phyloP scores from a whole-genome alignment of 2,113 vertebrate species.

The Phaetusa simplex region DNA sequence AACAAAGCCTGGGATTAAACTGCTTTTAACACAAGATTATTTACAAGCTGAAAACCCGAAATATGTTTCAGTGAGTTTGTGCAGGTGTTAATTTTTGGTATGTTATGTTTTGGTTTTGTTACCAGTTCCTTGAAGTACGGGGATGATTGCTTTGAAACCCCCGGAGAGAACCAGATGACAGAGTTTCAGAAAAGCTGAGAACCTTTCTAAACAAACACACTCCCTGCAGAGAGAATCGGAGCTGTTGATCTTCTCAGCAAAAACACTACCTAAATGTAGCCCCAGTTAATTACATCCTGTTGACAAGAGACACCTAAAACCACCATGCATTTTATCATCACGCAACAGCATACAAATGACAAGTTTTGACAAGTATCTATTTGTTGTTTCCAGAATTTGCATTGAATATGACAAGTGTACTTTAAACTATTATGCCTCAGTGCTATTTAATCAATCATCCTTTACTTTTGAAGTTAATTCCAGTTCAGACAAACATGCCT shows the following conservation, averaged over 20 bases:
- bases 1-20: neutral
- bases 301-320: constrained; percentile 53
- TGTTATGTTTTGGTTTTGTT: neutral
- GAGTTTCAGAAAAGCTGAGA: constrained; percentile 12
- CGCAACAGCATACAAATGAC: constrained; percentile 25
- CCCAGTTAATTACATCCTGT: constrained; percentile 48
- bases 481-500: constrained; percentile 20
- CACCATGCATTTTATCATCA: constrained; percentile 21
- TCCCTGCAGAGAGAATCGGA: constrained; percentile 11
- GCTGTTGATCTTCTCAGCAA: constrained; percentile 33
- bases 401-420: constrained; percentile 31
- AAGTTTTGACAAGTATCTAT: constrained; percentile 66
- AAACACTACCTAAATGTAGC: constrained; percentile 46
- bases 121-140: neutral
- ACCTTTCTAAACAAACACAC: constrained; percentile 20
- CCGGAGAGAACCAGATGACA: constrained; percentile 6
- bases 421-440: constrained; percentile 7
- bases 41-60: neutral
- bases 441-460: constrained; percentile 38
- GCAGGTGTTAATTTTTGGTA: neutral
- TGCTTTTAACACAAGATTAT: neutral
- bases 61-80: neutral
- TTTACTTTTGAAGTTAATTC: constrained; percentile 43
- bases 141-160: constrained; percentile 15
- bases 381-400: constrained; percentile 57